These are phyloP conservation scores for Menidia menidia DNA, from an alignment of 2,797 vertebrate genomes.

Conservation along the genomic window DNA sequence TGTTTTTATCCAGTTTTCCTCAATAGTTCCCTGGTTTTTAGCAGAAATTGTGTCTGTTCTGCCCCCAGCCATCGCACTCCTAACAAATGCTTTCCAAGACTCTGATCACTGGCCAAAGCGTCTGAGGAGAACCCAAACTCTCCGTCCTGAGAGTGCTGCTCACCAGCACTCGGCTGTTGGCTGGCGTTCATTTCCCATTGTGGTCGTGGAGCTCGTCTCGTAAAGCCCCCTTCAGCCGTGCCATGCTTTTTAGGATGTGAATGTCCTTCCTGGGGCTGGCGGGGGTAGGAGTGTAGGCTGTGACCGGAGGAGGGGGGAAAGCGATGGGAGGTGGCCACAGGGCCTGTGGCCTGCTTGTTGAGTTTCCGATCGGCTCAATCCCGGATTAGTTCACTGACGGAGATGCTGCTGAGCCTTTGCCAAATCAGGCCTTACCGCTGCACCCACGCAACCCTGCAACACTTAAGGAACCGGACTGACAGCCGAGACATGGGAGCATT, in stretches of 20 bases:
- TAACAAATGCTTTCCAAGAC: constrained; percentile 12
- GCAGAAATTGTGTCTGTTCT: constrained; percentile 6
- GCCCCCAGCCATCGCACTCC: neutral
- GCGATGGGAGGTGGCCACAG: constrained; percentile 32
- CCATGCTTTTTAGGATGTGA: constrained; percentile 17
- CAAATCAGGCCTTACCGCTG: constrained; percentile 59
- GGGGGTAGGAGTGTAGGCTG: constrained; percentile 5
- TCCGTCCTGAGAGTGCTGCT: constrained; percentile 7
- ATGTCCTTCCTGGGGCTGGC: neutral
- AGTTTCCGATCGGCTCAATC: constrained; percentile 75
- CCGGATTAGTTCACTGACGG: constrained; percentile 79
- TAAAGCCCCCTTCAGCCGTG: constrained; percentile 10
- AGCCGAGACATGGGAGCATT: constrained; percentile 50
- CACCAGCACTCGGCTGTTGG: constrained; percentile 4
- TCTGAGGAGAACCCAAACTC: constrained; percentile 1
- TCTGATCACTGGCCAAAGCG: constrained; percentile 36
- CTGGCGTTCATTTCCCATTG: constrained; percentile 5
- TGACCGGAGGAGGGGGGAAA: constrained; percentile 26
- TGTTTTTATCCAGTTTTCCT: too few species aligned
- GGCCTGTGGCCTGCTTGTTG: constrained; percentile 51
- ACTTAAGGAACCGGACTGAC: constrained; percentile 14
- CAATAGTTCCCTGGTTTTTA: constrained; percentile 2
- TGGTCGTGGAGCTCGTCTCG: constrained; percentile 11
- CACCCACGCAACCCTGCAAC: constrained; percentile 41
- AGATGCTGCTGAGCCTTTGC: constrained; percentile 68